A percentile compares a stretch with the other conserved stretches of the same genome.
These are phyloP conservation scores for Lepidurus arcticus DNA, from an alignment of 1,140 invertebrate species.

Conservation along the genomic window DNA sequence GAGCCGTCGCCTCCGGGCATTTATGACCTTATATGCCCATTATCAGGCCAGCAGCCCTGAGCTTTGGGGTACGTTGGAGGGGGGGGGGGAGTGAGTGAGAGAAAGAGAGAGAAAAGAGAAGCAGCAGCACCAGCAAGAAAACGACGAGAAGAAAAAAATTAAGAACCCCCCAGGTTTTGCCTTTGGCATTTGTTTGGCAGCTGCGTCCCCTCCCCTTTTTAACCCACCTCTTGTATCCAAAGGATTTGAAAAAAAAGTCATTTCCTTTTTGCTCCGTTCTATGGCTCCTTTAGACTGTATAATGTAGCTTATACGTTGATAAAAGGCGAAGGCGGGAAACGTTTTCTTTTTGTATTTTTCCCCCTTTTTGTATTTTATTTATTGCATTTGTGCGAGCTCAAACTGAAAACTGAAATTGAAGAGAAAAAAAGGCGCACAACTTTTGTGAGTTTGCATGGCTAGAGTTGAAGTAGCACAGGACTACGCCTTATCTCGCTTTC, in stretches of 20 bases:
- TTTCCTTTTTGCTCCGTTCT: not conserved
- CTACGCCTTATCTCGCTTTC: conserved; percentile 4
- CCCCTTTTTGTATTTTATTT: not conserved
- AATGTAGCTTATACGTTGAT: not conserved
- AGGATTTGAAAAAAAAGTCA: not conserved
- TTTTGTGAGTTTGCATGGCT: not conserved
- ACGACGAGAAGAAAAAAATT: too few species aligned
- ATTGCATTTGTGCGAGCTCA: not conserved
- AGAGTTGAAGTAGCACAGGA: not conserved
- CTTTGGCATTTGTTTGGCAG: not conserved
- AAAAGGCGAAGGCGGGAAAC: not conserved
- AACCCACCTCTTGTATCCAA: not conserved
- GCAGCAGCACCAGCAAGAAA: not conserved
- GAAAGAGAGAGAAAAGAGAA: not conserved
- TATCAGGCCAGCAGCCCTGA: conserved; percentile 17
- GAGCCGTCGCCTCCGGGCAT: conserved; percentile 19
- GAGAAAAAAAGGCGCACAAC: not conserved
- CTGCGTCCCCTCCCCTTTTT: not conserved
- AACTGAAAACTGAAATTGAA: not conserved
- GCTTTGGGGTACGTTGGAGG: not conserved
- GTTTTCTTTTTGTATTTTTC: not conserved
- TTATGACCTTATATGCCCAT: conserved; percentile 22
- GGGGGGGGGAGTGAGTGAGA: too few species aligned
- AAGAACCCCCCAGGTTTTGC: too few species aligned
- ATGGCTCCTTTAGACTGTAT: not conserved